These are phyloP conservation scores for Sebastolobus alascanus DNA, from an alignment of 2,797 vertebrate genomes.

Conservation along the genomic window DNA sequence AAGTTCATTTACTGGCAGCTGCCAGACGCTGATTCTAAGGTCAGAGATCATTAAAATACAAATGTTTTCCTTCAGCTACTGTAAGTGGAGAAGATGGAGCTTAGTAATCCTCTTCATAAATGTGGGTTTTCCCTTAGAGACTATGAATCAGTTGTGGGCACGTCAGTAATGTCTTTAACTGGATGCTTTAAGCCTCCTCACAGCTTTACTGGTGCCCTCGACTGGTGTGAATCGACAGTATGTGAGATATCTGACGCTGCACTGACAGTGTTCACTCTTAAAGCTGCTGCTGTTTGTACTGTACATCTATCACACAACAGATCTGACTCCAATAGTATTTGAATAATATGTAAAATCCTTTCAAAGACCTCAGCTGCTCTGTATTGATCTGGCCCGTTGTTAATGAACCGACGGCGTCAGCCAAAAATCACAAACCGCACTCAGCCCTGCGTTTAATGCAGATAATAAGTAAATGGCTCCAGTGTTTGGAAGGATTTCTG, in stretches of 20 bases:
- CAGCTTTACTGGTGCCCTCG: constrained; percentile 54
- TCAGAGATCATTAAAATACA: constrained; percentile 23
- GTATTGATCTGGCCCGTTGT: constrained; percentile 41
- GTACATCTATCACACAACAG: constrained; percentile 78
- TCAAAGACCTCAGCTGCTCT: constrained; percentile 66
- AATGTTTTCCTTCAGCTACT: constrained; percentile 73
- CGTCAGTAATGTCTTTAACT: constrained; percentile 24
- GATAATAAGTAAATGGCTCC: constrained; percentile 51
- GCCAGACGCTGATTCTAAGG: constrained; percentile 29
- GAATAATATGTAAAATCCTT: constrained; percentile 52
- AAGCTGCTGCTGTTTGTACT: constrained; percentile 96
- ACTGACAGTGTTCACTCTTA: constrained; percentile 88
- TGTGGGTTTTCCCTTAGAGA: constrained; percentile 72
- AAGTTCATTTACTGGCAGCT: constrained; percentile 24
- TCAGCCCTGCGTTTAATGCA: constrained; percentile 42
- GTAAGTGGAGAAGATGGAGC: constrained; percentile 65
- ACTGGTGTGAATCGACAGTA: constrained; percentile 34
- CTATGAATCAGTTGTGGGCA: constrained; percentile 25
- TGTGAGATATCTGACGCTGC: constrained; percentile 81
- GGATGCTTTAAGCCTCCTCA: constrained; percentile 33
- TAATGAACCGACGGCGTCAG: constrained; percentile 46
- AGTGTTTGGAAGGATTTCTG: constrained; percentile 69
- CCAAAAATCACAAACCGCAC: constrained; percentile 43
- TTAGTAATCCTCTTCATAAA: constrained; percentile 57
- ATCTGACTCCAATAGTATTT: constrained; percentile 59